Evolutionary conservation across 2,888 invertebrate species (phyloP), one percentile per base, ranked within the genome.

Genomic region (Xylota sylvarum): DNA sequence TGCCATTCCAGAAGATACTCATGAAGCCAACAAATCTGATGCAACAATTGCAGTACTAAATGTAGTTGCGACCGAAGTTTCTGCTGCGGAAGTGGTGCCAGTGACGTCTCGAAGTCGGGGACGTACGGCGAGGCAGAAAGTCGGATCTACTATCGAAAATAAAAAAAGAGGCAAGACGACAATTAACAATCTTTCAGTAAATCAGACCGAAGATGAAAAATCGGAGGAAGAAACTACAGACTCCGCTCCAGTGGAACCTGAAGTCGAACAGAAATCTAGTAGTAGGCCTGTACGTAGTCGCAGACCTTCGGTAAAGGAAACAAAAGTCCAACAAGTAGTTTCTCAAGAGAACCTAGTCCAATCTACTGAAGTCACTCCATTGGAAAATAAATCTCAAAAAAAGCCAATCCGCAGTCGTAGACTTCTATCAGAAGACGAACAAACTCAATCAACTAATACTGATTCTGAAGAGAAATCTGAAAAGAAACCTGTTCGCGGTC

Each of bases 401-500:
- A 76, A 46, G 35, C 30, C 55, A 10, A 35, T 14, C 37, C 78
- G 78, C 4, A 64, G 62, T 17, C 70, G 70, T 19, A 43, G 17
- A 27, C 46, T 23, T 10, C 17, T 43, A 32, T n/a, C 23, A 23
- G 27, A 58, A 17, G 56, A 27, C 5, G 23, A 55, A 43, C 40
- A 17, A 40, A 62, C 7, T 19, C n/a, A 23, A 12, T 40, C 35
- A 23, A 12, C 30, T 6, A n/a, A 30, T 6, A 27, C 27, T 14
- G 55, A 55, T 9, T 19, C 19, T 10, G 50, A 50, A 12, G 56
- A 32, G 9, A 56, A 46, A 65, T 12, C 19, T 32, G 56, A 46
- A 46, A 64, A 48, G n/a, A 76, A 46, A 37, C 19, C 46, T 2
- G 35, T 14, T 35, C 78, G 78, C 1, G 64, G 70, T n/a, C 70